Evolutionary conservation across 2,797 vertebrate genomes (phyloP), one percentile per base, ranked within the genome.

Genomic region (Calcarius lapponicus): DNA sequence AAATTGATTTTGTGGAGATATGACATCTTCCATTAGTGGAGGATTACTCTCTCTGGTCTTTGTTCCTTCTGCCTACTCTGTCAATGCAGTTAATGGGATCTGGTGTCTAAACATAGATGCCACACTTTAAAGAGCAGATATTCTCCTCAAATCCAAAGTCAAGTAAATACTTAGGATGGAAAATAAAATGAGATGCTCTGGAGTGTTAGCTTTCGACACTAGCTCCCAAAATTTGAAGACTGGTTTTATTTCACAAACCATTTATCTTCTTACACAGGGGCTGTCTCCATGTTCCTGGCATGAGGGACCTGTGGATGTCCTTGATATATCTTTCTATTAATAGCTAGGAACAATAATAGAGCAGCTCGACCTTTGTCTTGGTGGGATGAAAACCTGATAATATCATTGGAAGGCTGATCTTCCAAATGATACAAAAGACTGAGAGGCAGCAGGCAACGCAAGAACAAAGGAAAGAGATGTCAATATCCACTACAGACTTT

Each of bases 1-100:
- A 87, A 87, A 89, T 70, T 45, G 29, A 80, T 93, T 96, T 92
- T 78, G 40, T 72, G 50, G 50, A 51, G 72, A 72, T 79, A 66
- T 28, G 47, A 51, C 64, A 80, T 80, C 50, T 95, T 93, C 65
- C 42, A 43, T 88, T 91, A 90, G 31, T 20, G 43, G 47, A 83
- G 26, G 28, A 78, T 91, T 92, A 71, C 16, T 86, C 42, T 91
- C 32, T 79, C 29, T 69, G 26, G 28, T 84, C 32, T 80, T 82
- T 80, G 32, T 43, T 94, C 28, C 17, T 93, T 88, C 61, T 92
- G 26, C 42, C 10, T 64, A 7, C 61, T 92, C 26, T 90, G 45
- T 74, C 38, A 86, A 34, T 40, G 25, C 6, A 20, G 38, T 67
- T 86, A 65, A 80, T 76, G 29, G 29, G 25, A 60, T 64, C 9